Evolutionary conservation across 2,113 vertebrate genomes (phyloP).

Genomic region (Theristicus caerulescens): DNA sequence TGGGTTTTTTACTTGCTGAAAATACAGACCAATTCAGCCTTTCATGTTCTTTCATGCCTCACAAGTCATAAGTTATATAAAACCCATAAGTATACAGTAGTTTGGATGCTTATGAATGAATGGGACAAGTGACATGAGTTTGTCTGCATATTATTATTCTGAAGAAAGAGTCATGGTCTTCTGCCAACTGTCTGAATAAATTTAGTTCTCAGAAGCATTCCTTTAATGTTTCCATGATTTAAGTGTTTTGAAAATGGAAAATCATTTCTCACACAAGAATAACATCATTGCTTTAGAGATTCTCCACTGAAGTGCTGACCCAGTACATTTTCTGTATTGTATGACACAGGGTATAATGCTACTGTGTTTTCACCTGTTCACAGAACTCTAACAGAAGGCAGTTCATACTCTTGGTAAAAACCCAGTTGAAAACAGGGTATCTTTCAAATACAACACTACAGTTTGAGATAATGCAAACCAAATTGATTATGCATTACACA

Average conservation of each 20-base stretch:
- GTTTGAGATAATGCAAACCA: not conserved
- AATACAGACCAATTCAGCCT: not conserved
- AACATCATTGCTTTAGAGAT: not conserved
- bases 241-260: not conserved
- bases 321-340: not conserved
- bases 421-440: not conserved
- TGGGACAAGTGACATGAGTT: not conserved
- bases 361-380: not conserved
- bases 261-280: not conserved
- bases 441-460: not conserved
- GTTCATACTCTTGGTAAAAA: not conserved
- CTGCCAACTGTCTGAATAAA: not conserved
- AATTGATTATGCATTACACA: not conserved
- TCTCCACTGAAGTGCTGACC: not conserved
- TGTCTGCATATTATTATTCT: not conserved
- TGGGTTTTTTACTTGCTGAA: not conserved
- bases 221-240: not conserved
- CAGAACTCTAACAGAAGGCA: not conserved
- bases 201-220: not conserved
- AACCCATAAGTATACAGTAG: not conserved
- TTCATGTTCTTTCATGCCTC: not conserved
- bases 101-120: not conserved
- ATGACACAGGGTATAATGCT: not conserved
- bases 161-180: not conserved
- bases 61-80: not conserved